A percentile compares a stretch with the other conserved stretches of the same genome.
These are phyloP conservation scores for Girardinus metallicus DNA, from an alignment of 2,797 vertebrate species.

Conservation along the genomic window DNA sequence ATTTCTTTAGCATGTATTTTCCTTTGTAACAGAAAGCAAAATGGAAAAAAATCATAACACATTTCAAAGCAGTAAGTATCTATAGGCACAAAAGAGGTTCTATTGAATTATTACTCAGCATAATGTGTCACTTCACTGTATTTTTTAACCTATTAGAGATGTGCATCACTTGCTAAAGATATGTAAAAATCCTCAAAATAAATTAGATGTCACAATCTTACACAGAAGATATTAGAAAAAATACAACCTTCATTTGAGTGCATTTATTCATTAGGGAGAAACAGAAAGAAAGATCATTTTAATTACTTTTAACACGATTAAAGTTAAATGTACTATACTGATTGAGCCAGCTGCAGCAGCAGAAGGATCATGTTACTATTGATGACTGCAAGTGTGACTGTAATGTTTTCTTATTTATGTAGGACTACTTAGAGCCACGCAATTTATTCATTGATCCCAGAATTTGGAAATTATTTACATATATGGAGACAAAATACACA, in stretches of 20 bases:
- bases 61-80: background rate
- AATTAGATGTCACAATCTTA: background rate
- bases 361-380: too few species aligned
- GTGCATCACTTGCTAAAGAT: background rate
- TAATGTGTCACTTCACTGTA: background rate
- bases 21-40: constrained; percentile 69
- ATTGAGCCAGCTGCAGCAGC: too few species aligned
- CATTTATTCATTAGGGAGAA: background rate
- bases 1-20: constrained; percentile 96
- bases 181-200: background rate
- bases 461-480: background rate
- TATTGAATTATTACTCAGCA: background rate
- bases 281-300: background rate
- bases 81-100: background rate
- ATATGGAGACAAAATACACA: too few species aligned
- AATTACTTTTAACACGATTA: background rate
- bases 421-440: too few species aligned
- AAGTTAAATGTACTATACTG: background rate
- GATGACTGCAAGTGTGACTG: too few species aligned
- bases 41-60: background rate
- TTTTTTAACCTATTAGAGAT: background rate
- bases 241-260: background rate
- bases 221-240: background rate
- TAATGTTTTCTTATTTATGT: too few species aligned
- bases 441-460: background rate